These are phyloP conservation scores for Apistogramma diplotaenia DNA, from an alignment of 2,113 vertebrate species.

Conservation along the genomic window DNA sequence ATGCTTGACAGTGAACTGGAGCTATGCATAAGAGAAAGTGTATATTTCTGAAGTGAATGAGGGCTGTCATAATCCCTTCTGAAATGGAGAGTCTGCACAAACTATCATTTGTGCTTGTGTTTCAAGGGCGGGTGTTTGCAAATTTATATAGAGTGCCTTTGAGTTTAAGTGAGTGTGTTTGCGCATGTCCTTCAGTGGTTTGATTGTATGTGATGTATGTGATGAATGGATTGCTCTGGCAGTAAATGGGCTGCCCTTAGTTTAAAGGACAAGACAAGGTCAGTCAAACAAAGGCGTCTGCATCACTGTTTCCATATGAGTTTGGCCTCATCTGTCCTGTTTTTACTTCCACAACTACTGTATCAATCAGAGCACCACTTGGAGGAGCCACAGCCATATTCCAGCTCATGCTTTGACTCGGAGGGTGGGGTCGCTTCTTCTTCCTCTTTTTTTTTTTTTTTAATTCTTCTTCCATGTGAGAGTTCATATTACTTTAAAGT, in stretches of 20 bases:
- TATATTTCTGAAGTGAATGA: neutral
- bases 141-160: neutral
- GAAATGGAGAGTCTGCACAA: neutral
- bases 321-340: neutral
- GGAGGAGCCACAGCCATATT: slow-evolving; percentile 56
- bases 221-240: slow-evolving; percentile 2
- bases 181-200: slow-evolving; percentile 2
- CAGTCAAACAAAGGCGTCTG: neutral
- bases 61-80: neutral
- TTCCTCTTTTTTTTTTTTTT: too few species aligned
- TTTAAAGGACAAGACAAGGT: slow-evolving; percentile 41
- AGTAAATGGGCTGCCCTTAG: neutral
- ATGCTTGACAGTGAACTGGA: neutral
- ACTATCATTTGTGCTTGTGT: neutral
- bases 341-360: neutral
- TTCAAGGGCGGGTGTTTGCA: neutral
- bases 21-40: neutral
- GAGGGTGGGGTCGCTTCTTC: neutral
- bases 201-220: slow-evolving; percentile 39
- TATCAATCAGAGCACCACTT: slow-evolving; percentile 26
- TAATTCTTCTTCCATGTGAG: neutral
- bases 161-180: neutral
- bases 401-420: neutral
- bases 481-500: neutral
- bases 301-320: neutral